Percentiles rank a stretch among this genome's conserved stretches.
Conservation (phyloP, 2,888 invertebrate species). For the Synanthedon vespiformis region DNA sequence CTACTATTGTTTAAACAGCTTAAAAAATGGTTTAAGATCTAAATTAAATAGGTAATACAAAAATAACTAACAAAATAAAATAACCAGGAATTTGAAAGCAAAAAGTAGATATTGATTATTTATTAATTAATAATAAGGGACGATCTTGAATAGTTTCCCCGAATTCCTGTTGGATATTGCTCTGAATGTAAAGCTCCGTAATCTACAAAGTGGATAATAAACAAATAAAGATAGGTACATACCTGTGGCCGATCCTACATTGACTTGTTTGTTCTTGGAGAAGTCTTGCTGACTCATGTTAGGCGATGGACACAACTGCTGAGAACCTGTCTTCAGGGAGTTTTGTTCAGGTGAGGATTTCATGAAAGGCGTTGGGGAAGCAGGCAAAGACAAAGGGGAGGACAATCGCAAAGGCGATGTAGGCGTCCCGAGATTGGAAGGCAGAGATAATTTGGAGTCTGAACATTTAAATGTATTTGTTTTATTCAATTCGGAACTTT, state of each 20-base stretch:
- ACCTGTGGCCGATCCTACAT: conserved; percentile 56
- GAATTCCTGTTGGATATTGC: no score
- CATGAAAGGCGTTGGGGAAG: conserved; percentile 42
- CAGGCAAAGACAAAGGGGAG: conserved; percentile 48
- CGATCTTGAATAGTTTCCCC: no score
- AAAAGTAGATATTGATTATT: no score
- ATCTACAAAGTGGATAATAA: not conserved
- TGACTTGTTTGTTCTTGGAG: conserved; percentile 19
- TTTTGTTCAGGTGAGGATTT: conserved; percentile 30
- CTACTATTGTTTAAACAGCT: no score
- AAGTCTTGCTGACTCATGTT: conserved; percentile 18
- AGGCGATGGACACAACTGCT: conserved; percentile 12
- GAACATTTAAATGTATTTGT: conserved; percentile 36
- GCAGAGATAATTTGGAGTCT: conserved; percentile 50
- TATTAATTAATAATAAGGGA: no score
- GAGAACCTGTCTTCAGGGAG: conserved; percentile 29
- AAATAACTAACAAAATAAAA: no score
- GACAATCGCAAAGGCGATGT: conserved; percentile 47
- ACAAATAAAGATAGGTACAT: conserved; percentile 18
- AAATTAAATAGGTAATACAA: no score
- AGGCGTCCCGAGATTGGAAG: conserved; percentile 50
- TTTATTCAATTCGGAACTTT: conserved; percentile 22
- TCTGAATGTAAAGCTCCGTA: no score
- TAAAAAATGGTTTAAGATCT: no score
- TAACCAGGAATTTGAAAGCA: no score